Evolutionary conservation across 1,140 invertebrate genomes (phyloP).

Genomic region (Pseudomyrmex cubaensis): DNA sequence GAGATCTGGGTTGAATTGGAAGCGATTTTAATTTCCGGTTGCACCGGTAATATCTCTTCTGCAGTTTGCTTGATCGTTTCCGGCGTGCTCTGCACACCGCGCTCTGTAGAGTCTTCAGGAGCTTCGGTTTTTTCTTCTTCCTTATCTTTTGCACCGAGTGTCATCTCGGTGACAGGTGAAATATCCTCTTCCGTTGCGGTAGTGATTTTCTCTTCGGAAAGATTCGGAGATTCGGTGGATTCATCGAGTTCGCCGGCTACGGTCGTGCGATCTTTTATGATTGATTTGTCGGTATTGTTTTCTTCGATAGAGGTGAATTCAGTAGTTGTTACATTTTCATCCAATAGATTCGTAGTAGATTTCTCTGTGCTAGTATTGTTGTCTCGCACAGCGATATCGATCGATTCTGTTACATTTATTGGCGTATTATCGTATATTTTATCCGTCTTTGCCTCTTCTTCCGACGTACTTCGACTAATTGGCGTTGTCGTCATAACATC

Average conservation of each 20-base stretch:
- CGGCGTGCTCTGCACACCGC: not conserved
- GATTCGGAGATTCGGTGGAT: slow-evolving; percentile 2
- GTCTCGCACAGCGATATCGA: not conserved
- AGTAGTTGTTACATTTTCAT: not conserved
- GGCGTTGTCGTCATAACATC: slow-evolving; percentile 22
- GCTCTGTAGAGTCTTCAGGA: not conserved
- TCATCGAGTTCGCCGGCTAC: not conserved
- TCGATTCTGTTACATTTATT: not conserved
- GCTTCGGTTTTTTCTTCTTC: not conserved
- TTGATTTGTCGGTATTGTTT: slow-evolving; percentile 6
- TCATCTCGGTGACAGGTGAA: not conserved
- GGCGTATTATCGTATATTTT: slow-evolving; percentile 4
- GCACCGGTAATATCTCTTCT: slow-evolving; percentile 59
- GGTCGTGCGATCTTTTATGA: slow-evolving; percentile 6
- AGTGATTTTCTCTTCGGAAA: slow-evolving; percentile 12
- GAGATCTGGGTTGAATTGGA: slow-evolving; percentile 6
- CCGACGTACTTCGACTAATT: slow-evolving; percentile 40
- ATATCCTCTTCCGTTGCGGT: not conserved
- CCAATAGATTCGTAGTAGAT: not conserved
- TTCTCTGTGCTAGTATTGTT: not conserved
- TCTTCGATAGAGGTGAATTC: not conserved
- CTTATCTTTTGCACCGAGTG: not conserved
- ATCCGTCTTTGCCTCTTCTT: not conserved
- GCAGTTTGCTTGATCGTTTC: not conserved
- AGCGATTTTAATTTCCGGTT: slow-evolving; percentile 18